phyloP scores from a whole-genome alignment of 2,797 vertebrate species.

The Cryptoblepharus egeriae region DNA sequence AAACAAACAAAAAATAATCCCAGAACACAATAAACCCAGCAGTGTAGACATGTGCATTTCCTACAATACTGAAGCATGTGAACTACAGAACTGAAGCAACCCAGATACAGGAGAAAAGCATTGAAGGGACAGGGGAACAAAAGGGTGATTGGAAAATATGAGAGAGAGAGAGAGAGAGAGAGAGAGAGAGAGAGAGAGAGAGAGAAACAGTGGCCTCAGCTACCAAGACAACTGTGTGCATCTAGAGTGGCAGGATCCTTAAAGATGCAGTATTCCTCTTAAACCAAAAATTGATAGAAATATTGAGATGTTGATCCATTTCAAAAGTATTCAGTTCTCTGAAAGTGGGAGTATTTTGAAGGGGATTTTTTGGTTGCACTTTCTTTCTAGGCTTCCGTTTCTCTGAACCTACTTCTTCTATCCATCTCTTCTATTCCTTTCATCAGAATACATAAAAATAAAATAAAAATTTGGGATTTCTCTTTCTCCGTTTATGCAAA shows the following conservation, averaged over 20 bases:
- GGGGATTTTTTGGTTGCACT: conserved; percentile 48
- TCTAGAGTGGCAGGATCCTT: conserved; percentile 73
- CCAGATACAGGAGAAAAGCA: conserved; percentile 67
- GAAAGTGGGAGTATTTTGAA: conserved; percentile 26
- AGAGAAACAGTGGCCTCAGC: conserved; percentile 73
- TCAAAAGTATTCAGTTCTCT: conserved; percentile 36
- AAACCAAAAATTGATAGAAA: conserved; percentile 60
- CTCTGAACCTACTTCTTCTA: not conserved
- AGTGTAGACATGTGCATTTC: conserved; percentile 74
- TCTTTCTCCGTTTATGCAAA: not conserved
- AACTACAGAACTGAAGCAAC: conserved; percentile 71
- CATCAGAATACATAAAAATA: conserved; percentile 1
- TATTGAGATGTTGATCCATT: conserved; percentile 50
- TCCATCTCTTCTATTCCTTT: conserved; percentile 26
- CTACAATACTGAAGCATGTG: conserved; percentile 63
- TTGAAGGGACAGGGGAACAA: conserved; percentile 57
- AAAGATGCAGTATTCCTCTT: conserved; percentile 80
- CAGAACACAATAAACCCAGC: conserved; percentile 68
- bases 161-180: conserved; percentile 20
- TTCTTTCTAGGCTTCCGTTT: conserved; percentile 20
- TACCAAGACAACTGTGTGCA: conserved; percentile 75
- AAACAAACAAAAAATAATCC: conserved; percentile 52
- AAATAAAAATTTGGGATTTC: conserved; percentile 4
- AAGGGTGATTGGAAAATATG: conserved; percentile 36
- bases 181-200: conserved; percentile 44